These are phyloP conservation scores for Eubucco bourcierii DNA, from an alignment of 2,113 vertebrate species.

Conservation along the genomic window DNA sequence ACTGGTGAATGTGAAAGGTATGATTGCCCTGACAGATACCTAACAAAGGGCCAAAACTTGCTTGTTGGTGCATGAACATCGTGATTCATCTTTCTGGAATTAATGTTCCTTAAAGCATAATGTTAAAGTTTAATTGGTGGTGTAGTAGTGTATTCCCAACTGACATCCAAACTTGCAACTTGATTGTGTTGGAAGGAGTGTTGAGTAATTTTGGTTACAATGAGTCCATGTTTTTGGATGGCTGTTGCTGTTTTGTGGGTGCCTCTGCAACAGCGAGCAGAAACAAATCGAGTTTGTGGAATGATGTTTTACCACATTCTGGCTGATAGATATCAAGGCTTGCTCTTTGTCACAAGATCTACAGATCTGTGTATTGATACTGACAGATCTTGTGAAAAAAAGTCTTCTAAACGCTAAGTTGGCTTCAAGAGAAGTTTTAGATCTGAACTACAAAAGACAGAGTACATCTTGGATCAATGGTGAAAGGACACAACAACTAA, in stretches of 20 bases:
- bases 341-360: background rate
- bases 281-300: background rate
- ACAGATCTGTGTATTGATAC: background rate
- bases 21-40: too few species aligned
- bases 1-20: background rate
- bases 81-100: too few species aligned
- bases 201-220: too few species aligned
- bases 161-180: too few species aligned
- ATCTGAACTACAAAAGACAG: background rate
- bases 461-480: background rate
- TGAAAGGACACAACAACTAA: background rate
- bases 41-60: too few species aligned
- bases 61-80: too few species aligned
- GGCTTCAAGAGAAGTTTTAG: background rate
- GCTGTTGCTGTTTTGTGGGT: too few species aligned
- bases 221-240: too few species aligned
- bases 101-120: too few species aligned
- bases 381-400: background rate
- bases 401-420: background rate
- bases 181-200: too few species aligned
- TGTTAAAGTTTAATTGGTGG: too few species aligned
- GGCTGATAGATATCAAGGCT: background rate
- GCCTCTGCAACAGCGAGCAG: background rate
- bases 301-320: background rate
- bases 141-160: too few species aligned